Evolutionary conservation across 2,113 vertebrate genomes (phyloP), one percentile per base, ranked within the genome.

Genomic region (Alethe castanea): DNA sequence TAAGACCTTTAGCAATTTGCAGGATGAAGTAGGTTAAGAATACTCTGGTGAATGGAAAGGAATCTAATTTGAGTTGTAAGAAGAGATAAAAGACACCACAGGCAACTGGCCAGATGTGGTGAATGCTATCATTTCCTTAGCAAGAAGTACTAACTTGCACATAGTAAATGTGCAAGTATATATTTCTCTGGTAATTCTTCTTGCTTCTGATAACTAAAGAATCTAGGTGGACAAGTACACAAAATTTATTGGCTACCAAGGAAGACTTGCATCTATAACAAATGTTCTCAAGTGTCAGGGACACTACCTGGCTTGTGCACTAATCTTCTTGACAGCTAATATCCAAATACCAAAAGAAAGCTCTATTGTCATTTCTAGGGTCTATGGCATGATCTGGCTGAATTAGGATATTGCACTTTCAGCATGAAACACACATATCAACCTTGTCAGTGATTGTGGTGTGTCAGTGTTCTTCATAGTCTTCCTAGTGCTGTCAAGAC

Each of bases 331-430:
- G 1, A 35, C 25, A 66, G 23, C 4, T 47, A 19, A 26, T 76
- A 4, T 52, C 48, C 4, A 8, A 71, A 47, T 25, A 80, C 35
- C 8, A 40, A 59, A 83, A 8, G 1, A 60, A 70, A 87, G 17
- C 3, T n/a, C 22, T n/a, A 3, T n/a, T 3, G 0, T 11, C 1
- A 8, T 80, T 83, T 44, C 15, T 40, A 64, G 8, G 3, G 25
- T 61, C 19, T 45, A 1, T 24, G 12, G 8, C 8, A 48, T 12
- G 15, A 59, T 64, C 44, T 78, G 47, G 2, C 25, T 70, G 26
- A 45, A 66, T 31, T 42, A 52, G 5, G 14, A 45, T 40, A 12
- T 36, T 54, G 25, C 25, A 64, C 19, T 31, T 87, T 45, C 31
- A 84, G 19, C 1, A 1, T 12, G 22, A 81, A 87, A 9, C 33